Evolutionary conservation across 2,797 vertebrate species (phyloP), one percentile per base, ranked within the genome.

Genomic region (Pyrocephalus nanus): DNA sequence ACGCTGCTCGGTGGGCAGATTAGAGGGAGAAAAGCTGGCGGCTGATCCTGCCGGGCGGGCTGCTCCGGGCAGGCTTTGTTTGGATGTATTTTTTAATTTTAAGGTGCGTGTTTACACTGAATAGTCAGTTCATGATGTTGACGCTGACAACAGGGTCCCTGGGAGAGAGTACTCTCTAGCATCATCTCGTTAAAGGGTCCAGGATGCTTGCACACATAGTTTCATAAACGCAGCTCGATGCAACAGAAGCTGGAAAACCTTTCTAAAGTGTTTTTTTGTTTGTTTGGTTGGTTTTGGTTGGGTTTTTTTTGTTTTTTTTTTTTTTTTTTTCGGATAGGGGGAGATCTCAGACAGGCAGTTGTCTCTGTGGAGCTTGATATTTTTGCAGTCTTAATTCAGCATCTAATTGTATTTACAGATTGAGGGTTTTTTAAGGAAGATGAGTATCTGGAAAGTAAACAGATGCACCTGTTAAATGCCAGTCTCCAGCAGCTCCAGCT

Each of bases 391-490:
- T 75, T 50, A 54, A 30, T 86, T 66, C 36, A 32, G 51, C 61
- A 30, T 43, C 4, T 64, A 22, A 65, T 75, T 72, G 38, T 42
- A 7, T 73, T 61, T 36, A 58, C 4, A 7, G 11, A 23, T 15
- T 6, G 88, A 69, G 73, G 29, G 13, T 27, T 88, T 91, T 88
- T 60, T 30, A 34, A 40, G 54, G 55, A 40, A 40, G 88, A 74
- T 1, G 29, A 87, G 54, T 60, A 96, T 81, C 91, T 91, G 77
- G 80, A 47, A 97, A 93, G 93, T 93, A 95, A 96, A 88, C 84
- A 80, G 84, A 89, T 90, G 82, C 81, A 88, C 91, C 90, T 94
- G 93, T 95, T 96, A 93, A 90, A 93, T 96, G 84, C 92, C 91
- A 95, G 80, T 65, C 29, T 85, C 42, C 73, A 65, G 80, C 91